Percentiles rank a stretch among this genome's conserved stretches.
phyloP scores from a whole-genome alignment of 2,113 vertebrate genomes.

The Catharus bicknelli region DNA sequence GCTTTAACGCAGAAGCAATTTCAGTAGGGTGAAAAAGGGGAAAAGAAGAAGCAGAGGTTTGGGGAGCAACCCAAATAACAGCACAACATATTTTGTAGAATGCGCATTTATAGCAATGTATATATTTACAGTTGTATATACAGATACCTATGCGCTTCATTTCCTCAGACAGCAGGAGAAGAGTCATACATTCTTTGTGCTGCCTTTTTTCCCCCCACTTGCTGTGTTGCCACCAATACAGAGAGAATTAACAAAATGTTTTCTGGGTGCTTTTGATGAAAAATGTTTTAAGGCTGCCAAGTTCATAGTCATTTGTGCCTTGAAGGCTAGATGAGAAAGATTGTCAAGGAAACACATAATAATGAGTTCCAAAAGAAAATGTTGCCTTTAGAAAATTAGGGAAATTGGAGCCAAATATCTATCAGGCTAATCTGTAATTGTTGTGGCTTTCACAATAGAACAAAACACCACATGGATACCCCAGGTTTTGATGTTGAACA shows the following conservation, averaged over 20 bases:
- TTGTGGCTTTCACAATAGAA: conserved; percentile 22
- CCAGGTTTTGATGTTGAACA: conserved; percentile 1
- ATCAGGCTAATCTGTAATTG: conserved; percentile 30
- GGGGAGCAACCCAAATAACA: neutral
- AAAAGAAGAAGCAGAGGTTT: neutral
- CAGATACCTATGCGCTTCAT: neutral
- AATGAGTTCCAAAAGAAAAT: conserved; percentile 44
- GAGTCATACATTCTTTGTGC: neutral
- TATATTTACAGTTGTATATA: neutral
- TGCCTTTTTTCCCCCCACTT: neutral
- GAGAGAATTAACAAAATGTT: conserved; percentile 42
- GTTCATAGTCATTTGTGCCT: neutral
- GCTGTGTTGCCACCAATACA: neutral
- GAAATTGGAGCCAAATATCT: conserved; percentile 6
- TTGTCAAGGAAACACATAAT: conserved; percentile 44
- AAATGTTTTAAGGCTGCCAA: conserved; percentile 28
- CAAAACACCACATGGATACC: neutral
- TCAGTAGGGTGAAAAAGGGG: neutral
- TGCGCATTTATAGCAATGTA: neutral
- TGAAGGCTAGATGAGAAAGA: conserved; percentile 19
- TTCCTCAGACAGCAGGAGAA: neutral
- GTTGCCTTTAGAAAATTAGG: conserved; percentile 28
- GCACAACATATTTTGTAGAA: neutral
- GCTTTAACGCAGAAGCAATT: neutral
- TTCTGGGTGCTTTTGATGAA: neutral